Percentiles rank a stretch among this genome's conserved stretches.
Evolutionary conservation across 2,888 invertebrate genomes (phyloP).

Genomic region (Conops quadrifasciatus): DNA sequence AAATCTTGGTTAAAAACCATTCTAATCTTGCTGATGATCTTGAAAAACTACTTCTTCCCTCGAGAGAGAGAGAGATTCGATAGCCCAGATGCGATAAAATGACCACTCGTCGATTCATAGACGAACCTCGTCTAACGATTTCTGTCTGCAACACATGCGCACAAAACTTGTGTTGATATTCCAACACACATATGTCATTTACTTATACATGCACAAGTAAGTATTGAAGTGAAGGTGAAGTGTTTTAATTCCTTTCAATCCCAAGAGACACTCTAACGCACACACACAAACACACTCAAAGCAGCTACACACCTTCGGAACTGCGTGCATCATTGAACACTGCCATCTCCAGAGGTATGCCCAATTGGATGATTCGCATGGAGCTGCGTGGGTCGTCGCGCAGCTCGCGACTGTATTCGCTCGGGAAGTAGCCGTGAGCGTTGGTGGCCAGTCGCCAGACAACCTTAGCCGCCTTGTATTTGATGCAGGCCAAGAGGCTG

Average conservation of each 20-base stretch:
- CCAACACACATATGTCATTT: too few relatives aligned
- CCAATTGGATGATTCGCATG: conserved; percentile 57
- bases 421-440: conserved; percentile 58
- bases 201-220: too few relatives aligned
- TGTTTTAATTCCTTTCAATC: neutral
- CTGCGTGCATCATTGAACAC: conserved; percentile 58
- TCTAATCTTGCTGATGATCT: neutral
- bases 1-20: neutral
- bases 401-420: conserved; percentile 55
- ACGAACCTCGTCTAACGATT: too few relatives aligned
- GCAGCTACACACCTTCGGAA: conserved; percentile 54
- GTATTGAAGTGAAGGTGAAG: too few relatives aligned
- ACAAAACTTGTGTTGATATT: too few relatives aligned
- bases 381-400: conserved; percentile 46
- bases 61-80: too few relatives aligned
- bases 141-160: too few relatives aligned
- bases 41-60: too few relatives aligned
- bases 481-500: conserved; percentile 59
- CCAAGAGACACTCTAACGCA: too few relatives aligned
- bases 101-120: too few relatives aligned
- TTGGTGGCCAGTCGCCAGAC: conserved; percentile 62
- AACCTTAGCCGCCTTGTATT: conserved; percentile 59
- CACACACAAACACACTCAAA: neutral
- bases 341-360: conserved; percentile 55
- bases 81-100: too few relatives aligned